phyloP scores from a whole-genome alignment of 2,797 vertebrate genomes.

The Anguilla marmorata region DNA sequence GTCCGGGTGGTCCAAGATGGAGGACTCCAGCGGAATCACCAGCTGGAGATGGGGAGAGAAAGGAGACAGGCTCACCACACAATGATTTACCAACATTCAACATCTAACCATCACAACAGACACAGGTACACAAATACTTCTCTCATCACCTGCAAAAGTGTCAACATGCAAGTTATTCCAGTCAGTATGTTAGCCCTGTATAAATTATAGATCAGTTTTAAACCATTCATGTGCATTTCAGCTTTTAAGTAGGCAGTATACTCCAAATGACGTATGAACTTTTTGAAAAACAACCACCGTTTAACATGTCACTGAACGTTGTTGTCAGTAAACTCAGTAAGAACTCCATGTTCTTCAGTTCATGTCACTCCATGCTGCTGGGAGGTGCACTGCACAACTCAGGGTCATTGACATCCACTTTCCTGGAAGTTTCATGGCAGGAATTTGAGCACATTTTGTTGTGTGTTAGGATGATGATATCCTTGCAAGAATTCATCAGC shows the following conservation, averaged over 20 bases:
- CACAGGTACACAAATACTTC: not conserved
- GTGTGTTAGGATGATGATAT: no score
- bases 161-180: not conserved
- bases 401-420: no score
- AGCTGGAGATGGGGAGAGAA: constrained; percentile 68
- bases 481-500: no score
- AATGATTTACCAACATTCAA: not conserved
- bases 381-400: no score
- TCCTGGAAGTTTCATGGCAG: no score
- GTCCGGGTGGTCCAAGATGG: constrained; percentile 80
- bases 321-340: no score
- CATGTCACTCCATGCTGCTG: no score
- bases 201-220: not conserved
- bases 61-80: not conserved
- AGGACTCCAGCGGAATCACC: constrained; percentile 86
- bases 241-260: not conserved
- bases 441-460: no score
- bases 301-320: no score
- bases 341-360: no score
- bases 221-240: not conserved
- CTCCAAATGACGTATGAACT: no score
- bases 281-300: no score
- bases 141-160: not conserved
- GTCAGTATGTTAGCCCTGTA: not conserved
- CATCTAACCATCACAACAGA: constrained; percentile 1